Base-by-base conservation (phyloP, 2,797 vertebrate genomes). In the Epinephelus awoara region DNA sequence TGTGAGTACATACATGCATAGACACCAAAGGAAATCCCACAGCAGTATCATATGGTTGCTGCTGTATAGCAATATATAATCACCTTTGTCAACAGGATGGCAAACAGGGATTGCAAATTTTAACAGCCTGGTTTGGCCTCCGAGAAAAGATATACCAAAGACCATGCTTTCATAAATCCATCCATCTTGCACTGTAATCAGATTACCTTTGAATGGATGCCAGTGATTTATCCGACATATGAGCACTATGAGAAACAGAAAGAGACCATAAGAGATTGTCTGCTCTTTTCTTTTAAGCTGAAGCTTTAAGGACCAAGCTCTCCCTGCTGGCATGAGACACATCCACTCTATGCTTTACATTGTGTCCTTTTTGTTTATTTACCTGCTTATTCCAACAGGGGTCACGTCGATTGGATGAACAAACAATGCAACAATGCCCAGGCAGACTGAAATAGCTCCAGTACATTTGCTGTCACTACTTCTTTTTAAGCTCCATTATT, bases 401-500 rank as follows among this genome's bases (percentile, higher is more conserved):
- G 27, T 38, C 38, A 21, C 18, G 42, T 66, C 59, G 18, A 11
- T 18, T 51, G 25, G n/a, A 52, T n/a, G 54, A 72, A 47, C 34
- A 34, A 40, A 72, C 25, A 38, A 65, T n/a, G 9, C 3, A 44
- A 51, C 27, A 61, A 40, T 18, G 13, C 23, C 49, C 19, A 5
- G n/a, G 47, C 13, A 42, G 54, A 14, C 40, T 47, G 8, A 49
- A 85, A 66, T 42, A 64, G 49, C 54, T 49, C 2, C 74, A 68
- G 4, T 51, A 52, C 23, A 62, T 72, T 63, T 65, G 40, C 64
- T 72, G 69, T 46, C 57, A 17, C 42, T 42, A 61, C 75, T 62
- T 75, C 40, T 59, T 59, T 57, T 83, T 40, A 63, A 75, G 47
- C 69, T 44, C 25, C 15, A 51, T 79, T 66, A 40, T 77, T 75